Evolutionary conservation across 2,888 invertebrate species (phyloP).

Genomic region (Brassicogethes aeneus): DNA sequence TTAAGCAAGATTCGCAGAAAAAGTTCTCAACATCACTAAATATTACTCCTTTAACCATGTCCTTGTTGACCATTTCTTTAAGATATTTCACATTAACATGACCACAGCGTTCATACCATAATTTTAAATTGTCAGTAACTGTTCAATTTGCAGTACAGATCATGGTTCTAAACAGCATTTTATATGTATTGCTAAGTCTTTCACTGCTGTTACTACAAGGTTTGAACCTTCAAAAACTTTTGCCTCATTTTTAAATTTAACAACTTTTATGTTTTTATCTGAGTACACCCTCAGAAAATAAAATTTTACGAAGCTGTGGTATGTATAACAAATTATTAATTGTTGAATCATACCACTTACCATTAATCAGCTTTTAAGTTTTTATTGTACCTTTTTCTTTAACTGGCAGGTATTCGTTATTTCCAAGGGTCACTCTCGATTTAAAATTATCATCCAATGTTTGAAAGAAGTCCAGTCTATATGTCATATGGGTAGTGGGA

Average conservation of each 20-base stretch:
- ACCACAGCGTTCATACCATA: slow-evolving; percentile 3
- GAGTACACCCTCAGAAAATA: slow-evolving; percentile 2
- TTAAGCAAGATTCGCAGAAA: too few relatives aligned
- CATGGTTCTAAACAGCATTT: slow-evolving; percentile 2
- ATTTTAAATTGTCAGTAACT: not conserved
- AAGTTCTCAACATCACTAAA: too few relatives aligned
- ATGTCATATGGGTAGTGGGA: not conserved
- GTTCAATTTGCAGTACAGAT: not conserved
- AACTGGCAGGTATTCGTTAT: not conserved
- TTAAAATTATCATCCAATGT: too few relatives aligned
- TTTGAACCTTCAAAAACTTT: not conserved
- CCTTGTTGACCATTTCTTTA: too few relatives aligned
- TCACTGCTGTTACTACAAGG: slow-evolving; percentile 1
- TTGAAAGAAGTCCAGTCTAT: too few relatives aligned
- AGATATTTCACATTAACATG: too few relatives aligned
- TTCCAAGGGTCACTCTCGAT: not conserved
- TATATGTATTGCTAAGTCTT: not conserved
- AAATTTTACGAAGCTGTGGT: slow-evolving; percentile 1
- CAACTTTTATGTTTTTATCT: not conserved
- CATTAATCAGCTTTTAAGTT: slow-evolving; percentile 1
- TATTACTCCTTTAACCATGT: too few relatives aligned
- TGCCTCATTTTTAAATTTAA: too few relatives aligned
- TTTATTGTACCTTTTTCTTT: not conserved
- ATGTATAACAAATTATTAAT: slow-evolving; percentile 4
- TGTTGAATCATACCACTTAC: slow-evolving; percentile 2